Evolutionary conservation across 2,113 vertebrate species (phyloP), one percentile per base, ranked within the genome.

Genomic region (Melanostigma gelatinosum): DNA sequence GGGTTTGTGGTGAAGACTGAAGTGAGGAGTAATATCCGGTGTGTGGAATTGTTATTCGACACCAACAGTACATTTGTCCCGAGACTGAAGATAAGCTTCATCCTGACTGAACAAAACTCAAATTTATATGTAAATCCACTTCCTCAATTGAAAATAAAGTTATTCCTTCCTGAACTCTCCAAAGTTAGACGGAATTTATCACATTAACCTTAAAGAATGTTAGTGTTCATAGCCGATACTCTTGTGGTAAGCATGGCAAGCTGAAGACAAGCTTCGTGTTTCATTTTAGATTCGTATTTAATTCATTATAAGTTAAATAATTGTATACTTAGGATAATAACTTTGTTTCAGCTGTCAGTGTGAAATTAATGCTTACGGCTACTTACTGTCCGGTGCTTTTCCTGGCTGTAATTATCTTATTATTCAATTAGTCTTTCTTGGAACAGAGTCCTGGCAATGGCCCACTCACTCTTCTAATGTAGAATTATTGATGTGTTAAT

Each of bases 401-500:
- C 70, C 73, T 70, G 79, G 1, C 66, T 70, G 1, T 76, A 73
- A 87, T 85, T 58, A 70, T 46, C 57, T 58, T 8, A 70, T 79
- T 67, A 84, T 86, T 75, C 57, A 83, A 75, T 85, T 86, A 88
- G 77, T 61, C 22, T 57, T 86, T 78, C 64, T 69, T 55, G 69
- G 88, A 64, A 75, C n/a, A 24, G 38, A 61, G 63, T 24, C 16
- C 52, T 11, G 55, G 52, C 8, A 50, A 76, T n/a, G 32, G 75
- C 68, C 78, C 64, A 64, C 64, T 77, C 75, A 27, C 55, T 77
- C 48, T 2, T n/a, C 7, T 75, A 4, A 74, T 75, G 57, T 24
- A 22, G 27, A 32, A 60, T 75, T 70, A 72, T 72, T 46, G 57
- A 62, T 65, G 20, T 44, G 46, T 77, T 67, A 52, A 75, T 46